Percentiles rank a stretch among this genome's conserved stretches.
phyloP scores from a whole-genome alignment of 2,797 vertebrate species.

The Buceros bicornis region DNA sequence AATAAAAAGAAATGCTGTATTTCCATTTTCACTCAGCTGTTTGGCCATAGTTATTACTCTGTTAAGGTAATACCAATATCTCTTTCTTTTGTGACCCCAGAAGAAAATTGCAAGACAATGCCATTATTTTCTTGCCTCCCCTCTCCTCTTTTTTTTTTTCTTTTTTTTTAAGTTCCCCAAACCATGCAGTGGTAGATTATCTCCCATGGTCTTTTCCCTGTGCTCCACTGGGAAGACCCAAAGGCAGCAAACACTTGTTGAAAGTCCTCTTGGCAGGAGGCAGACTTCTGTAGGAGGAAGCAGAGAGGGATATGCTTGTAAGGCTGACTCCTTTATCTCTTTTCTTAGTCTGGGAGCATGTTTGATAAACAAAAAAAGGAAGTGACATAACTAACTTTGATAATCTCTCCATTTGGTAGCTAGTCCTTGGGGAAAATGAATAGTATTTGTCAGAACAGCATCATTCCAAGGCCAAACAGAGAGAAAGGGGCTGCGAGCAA shows the following conservation, averaged over 20 bases:
- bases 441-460: not conserved
- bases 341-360: not conserved
- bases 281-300: not conserved
- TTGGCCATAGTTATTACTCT: not conserved
- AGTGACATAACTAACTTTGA: constrained; percentile 53
- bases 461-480: not conserved
- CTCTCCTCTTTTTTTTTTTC: not conserved
- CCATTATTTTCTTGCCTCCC: not conserved
- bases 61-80: not conserved
- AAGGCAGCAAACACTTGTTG: not conserved
- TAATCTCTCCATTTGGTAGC: constrained; percentile 31
- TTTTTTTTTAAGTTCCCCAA: not conserved
- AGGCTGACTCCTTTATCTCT: constrained; percentile 1
- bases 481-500: not conserved
- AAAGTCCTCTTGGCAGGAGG: not conserved
- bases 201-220: not conserved
- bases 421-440: not conserved
- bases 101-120: not conserved
- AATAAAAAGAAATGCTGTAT: not conserved
- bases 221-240: not conserved
- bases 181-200: not conserved
- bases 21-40: not conserved
- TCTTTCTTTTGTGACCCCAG: not conserved
- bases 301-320: not conserved
- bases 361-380: constrained; percentile 28